A percentile compares a stretch with the other conserved stretches of the same genome.
Evolutionary conservation across 2,797 vertebrate genomes (phyloP).

Genomic region (Sebastes reedi): DNA sequence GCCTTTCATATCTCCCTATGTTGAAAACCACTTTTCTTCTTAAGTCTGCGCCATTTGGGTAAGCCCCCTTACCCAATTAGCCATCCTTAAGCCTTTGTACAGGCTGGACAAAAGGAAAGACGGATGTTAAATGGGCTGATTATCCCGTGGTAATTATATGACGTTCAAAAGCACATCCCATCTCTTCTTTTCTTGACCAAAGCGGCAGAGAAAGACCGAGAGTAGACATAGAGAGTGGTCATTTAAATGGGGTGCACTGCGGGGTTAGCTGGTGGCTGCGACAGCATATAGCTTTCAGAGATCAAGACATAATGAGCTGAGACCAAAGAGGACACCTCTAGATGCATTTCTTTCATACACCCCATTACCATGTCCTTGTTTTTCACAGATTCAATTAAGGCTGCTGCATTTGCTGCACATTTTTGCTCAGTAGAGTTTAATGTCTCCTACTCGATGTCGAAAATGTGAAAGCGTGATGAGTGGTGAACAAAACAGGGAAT

Average conservation of each 20-base stretch:
- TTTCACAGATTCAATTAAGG: slow-evolving; percentile 53
- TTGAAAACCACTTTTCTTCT: slow-evolving; percentile 74
- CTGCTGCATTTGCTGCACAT: slow-evolving; percentile 7
- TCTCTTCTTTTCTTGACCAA: slow-evolving; percentile 51
- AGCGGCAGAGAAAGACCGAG: slow-evolving; percentile 22
- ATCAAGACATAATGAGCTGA: slow-evolving; percentile 60
- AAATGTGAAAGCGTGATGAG: not conserved
- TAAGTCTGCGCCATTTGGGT: slow-evolving; percentile 59
- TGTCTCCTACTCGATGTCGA: not conserved
- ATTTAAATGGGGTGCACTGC: slow-evolving; percentile 44
- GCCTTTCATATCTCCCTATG: slow-evolving; percentile 64
- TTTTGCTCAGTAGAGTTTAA: not conserved
- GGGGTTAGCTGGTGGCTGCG: slow-evolving; percentile 8
- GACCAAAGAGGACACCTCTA: slow-evolving; percentile 34
- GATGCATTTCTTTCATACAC: slow-evolving; percentile 26
- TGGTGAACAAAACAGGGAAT: not conserved
- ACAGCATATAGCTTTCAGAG: slow-evolving; percentile 47
- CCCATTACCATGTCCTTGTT: slow-evolving; percentile 46
- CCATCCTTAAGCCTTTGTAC: slow-evolving; percentile 73
- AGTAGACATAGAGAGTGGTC: slow-evolving; percentile 34
- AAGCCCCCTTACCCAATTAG: slow-evolving; percentile 79
- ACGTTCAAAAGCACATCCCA: slow-evolving; percentile 65
- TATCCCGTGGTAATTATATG: slow-evolving; percentile 75
- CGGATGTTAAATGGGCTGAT: slow-evolving; percentile 76
- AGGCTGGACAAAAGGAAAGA: slow-evolving; percentile 73